Conservation (phyloP, 2,888 invertebrate genomes). For the Smittia sp. region DNA sequence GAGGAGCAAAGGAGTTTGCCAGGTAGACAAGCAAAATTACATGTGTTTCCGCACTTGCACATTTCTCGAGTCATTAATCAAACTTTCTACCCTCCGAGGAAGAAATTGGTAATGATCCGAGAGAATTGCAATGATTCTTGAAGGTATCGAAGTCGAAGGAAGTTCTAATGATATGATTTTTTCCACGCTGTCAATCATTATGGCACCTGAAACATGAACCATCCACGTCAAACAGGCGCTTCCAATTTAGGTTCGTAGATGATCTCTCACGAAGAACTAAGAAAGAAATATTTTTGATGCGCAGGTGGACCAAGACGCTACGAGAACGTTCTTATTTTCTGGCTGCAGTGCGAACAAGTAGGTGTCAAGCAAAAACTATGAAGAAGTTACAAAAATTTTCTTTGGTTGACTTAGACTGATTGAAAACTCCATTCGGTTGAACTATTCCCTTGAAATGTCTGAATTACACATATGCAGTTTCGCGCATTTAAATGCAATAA, state of each 20-base stretch:
- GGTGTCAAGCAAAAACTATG: conserved; percentile 40
- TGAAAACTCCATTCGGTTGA: not conserved
- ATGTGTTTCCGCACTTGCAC: not conserved
- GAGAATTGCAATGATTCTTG: conserved; percentile 8
- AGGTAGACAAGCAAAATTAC: conserved; percentile 43
- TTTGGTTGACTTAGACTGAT: too few relatives aligned
- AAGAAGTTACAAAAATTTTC: too few relatives aligned
- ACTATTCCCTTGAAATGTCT: not conserved
- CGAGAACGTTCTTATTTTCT: conserved; percentile 72
- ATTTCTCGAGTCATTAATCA: conserved; percentile 10
- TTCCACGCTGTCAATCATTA: not conserved
- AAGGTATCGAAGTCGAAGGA: not conserved
- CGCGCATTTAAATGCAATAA: conserved; percentile 18
- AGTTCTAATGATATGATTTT: not conserved
- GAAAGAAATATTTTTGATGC: not conserved
- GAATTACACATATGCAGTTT: too few relatives aligned
- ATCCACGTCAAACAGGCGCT: not conserved
- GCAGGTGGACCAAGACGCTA: conserved; percentile 71
- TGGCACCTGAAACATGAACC: conserved; percentile 14
- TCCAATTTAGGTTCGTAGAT: conserved; percentile 14
- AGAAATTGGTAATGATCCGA: conserved; percentile 17
- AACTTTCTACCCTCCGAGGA: not conserved
- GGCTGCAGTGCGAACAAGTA: conserved; percentile 81
- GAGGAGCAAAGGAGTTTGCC: conserved; percentile 49
- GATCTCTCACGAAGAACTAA: not conserved